phyloP scores from a whole-genome alignment of 2,113 vertebrate genomes.

The Xyliphius kryptos region DNA sequence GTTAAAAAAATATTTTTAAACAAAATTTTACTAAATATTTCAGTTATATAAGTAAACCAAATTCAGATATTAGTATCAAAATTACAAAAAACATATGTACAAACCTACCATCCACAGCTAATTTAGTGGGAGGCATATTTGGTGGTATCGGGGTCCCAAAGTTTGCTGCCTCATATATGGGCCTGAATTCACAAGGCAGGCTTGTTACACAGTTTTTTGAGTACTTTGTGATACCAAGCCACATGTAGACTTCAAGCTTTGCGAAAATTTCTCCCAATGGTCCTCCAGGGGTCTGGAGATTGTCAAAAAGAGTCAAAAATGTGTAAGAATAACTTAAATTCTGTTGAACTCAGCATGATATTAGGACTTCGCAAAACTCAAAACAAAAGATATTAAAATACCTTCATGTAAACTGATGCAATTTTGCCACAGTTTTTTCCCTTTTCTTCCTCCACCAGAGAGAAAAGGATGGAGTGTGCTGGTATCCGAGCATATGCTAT shows the following conservation, averaged over 20 bases:
- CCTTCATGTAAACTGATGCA: constrained; percentile 82
- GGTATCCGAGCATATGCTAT: constrained; percentile 79
- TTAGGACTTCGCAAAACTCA: too few species aligned
- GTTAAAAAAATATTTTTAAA: too few species aligned
- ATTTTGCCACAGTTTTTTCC: constrained; percentile 83
- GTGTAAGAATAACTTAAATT: too few species aligned
- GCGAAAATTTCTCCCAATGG: constrained; percentile 75
- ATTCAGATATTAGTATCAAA: too few species aligned
- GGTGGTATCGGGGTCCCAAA: constrained; percentile 40
- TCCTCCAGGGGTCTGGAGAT: constrained; percentile 70
- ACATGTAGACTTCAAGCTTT: constrained; percentile 86
- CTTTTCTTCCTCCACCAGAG: constrained; percentile 84
- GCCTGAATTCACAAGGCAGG: constrained; percentile 75
- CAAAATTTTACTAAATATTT: too few species aligned
- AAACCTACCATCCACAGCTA: constrained; percentile 75
- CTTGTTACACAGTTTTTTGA: constrained; percentile 69
- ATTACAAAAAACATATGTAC: neutral
- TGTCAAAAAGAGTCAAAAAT: too few species aligned
- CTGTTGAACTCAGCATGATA: too few species aligned
- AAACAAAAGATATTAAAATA: too few species aligned
- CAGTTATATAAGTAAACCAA: too few species aligned
- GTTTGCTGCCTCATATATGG: constrained; percentile 57
- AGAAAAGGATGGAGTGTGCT: constrained; percentile 77
- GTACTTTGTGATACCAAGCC: constrained; percentile 83
- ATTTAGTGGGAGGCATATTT: constrained; percentile 58